Evolutionary conservation across 1,140 invertebrate species (phyloP), one percentile per base, ranked within the genome.

Genomic region (Orius insidiosus): DNA sequence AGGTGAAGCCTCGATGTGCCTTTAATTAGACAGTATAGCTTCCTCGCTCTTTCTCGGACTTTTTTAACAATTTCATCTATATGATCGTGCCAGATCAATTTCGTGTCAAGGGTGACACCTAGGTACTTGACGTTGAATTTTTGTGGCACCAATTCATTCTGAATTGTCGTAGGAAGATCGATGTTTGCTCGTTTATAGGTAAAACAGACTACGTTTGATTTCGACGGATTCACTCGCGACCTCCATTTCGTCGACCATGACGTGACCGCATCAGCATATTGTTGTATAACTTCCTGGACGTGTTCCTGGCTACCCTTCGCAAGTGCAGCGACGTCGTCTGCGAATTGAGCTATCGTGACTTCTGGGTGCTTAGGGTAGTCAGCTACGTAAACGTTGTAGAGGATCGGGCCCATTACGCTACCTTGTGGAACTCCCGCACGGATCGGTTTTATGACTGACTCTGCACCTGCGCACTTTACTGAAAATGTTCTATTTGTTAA

Each of bases 361-460:
- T 54, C 53, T 19, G 40, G 33, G 1, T 44, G 15, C 8, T 38
- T 47, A n/a, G 58, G 59, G 19, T 62, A 48, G 46, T 63, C 59
- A 10, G 52, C 45, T 2, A 56, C 58, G 49, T 53, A 61, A 1
- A 56, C 5, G 2, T 53, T 44, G 46, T 60, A 60, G 7, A 59
- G 51, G 1, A 50, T 32, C 0, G 59, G 58, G 2, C 53, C 57
- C 2, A 59, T 37, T 14, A 56, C 54, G 37, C 54, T 57, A 6
- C 60, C 57, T 52, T 61, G 56, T 0, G 60, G 61, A 4, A 63
- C 59, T 47, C 48, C 54, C 11, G 44, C 43, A 11, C 36, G 36
- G 36, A 38, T 38, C 5, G 36, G 6, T 38, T 38, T 38, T 38
- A 5, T 11, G 10, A 11, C 10, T n/a, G 36, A 38, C 10, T 11